These are phyloP conservation scores for Pammene fasciana DNA, from an alignment of 2,888 invertebrate species.

Conservation along the genomic window DNA sequence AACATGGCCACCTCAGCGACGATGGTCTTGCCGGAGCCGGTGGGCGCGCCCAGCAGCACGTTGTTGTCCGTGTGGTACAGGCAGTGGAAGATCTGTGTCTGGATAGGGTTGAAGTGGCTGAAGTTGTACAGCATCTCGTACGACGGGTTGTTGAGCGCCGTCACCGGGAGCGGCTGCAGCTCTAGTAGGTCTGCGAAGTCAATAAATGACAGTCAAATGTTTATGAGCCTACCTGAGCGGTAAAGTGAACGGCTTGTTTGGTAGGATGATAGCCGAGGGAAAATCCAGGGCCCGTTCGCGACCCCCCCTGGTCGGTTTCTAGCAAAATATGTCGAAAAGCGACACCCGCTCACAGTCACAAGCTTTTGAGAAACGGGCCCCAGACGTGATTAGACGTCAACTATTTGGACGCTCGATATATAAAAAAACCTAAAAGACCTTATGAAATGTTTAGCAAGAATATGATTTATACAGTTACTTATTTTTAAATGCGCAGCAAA, in stretches of 20 bases:
- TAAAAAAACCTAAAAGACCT: no score
- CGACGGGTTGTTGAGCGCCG: constrained; percentile 89
- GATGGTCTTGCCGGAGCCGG: constrained; percentile 99
- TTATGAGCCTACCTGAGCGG: no score
- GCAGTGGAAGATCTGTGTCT: constrained; percentile 98
- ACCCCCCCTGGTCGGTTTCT: no score
- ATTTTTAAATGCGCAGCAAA: no score
- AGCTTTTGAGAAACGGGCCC: no score
- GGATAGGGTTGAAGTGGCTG: constrained; percentile 98
- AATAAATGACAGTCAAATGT: background rate
- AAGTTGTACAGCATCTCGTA: constrained; percentile 94
- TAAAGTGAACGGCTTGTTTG: no score
- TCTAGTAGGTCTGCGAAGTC: constrained; percentile 89
- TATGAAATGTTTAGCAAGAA: no score
- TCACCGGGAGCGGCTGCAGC: constrained; percentile 94
- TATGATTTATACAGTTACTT: background rate
- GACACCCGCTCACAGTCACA: no score
- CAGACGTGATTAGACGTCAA: no score
- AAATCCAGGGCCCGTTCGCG: no score
- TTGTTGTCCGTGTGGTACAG: constrained; percentile 97
- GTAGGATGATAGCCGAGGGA: no score
- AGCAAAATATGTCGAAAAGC: no score
- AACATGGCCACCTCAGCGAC: constrained; percentile 99
- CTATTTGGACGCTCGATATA: background rate
- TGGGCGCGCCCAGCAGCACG: constrained; percentile 96